These are phyloP conservation scores for Patagioenas fasciata DNA, from an alignment of 2,113 vertebrate genomes.

Conservation along the genomic window DNA sequence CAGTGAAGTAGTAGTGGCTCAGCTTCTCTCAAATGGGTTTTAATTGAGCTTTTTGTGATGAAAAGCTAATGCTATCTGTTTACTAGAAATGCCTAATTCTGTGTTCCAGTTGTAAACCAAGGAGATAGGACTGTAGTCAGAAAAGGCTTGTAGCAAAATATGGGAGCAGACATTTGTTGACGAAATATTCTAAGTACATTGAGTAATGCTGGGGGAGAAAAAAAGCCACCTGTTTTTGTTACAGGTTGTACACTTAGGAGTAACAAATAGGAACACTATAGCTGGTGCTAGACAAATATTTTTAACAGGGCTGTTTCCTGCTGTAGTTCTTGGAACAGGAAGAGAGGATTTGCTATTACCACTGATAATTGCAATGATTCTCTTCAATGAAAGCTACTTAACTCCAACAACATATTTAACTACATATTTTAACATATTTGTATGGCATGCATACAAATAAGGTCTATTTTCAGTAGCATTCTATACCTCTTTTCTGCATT, in stretches of 20 bases:
- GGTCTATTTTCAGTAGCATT: conserved; percentile 53
- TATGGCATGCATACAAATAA: conserved; percentile 51
- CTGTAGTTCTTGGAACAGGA: conserved; percentile 37
- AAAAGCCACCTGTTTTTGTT: neutral
- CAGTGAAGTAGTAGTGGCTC: neutral
- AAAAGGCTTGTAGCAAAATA: neutral
- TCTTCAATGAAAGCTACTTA: conserved; percentile 56
- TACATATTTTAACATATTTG: conserved; percentile 48
- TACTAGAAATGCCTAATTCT: conserved; percentile 23
- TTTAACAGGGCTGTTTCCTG: conserved; percentile 28
- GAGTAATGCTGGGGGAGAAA: neutral
- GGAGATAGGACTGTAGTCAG: neutral
- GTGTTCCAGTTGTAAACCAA: neutral
- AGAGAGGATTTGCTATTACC: conserved; percentile 45
- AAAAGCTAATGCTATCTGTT: conserved; percentile 36
- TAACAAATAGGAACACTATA: neutral
- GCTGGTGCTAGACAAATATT: neutral
- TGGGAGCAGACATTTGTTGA: neutral
- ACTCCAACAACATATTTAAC: conserved; percentile 55
- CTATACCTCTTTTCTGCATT: conserved; percentile 39
- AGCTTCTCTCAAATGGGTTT: conserved; percentile 12
- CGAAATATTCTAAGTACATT: conserved; percentile 13
- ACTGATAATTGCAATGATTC: conserved; percentile 55
- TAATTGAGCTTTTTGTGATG: conserved; percentile 54
- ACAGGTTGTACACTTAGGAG: neutral